A percentile compares a stretch with the other conserved stretches of the same genome.
These are phyloP conservation scores for Psittacula derbiana DNA, from an alignment of 2,797 vertebrate genomes.

Conservation along the genomic window DNA sequence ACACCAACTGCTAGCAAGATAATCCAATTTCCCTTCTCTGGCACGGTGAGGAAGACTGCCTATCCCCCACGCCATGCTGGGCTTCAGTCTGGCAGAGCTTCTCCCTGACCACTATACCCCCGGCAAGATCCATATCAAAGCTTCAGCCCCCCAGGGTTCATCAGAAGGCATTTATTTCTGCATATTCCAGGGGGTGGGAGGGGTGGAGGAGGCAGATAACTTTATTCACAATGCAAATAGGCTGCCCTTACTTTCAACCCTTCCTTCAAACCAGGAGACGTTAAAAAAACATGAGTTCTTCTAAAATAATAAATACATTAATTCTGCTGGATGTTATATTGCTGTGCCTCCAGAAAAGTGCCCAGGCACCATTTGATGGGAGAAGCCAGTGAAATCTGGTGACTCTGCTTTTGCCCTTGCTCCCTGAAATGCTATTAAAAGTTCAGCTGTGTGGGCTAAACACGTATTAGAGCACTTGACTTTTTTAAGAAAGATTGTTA, in stretches of 20 bases:
- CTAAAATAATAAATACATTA: constrained; percentile 65
- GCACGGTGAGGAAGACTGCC: constrained; percentile 26
- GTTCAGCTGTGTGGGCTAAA: not conserved
- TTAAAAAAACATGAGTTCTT: constrained; percentile 72
- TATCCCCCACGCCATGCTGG: constrained; percentile 54
- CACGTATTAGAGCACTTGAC: not conserved
- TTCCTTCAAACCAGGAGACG: constrained; percentile 68
- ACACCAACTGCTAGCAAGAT: constrained; percentile 72
- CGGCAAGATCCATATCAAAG: constrained; percentile 79
- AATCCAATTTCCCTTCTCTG: constrained; percentile 75
- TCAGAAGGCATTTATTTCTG: constrained; percentile 80
- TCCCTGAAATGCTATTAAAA: not conserved
- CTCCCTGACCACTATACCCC: constrained; percentile 15
- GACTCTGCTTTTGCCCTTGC: not conserved
- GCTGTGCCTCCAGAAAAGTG: not conserved
- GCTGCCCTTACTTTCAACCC: constrained; percentile 74
- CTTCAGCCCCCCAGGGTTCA: constrained; percentile 70
- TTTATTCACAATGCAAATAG: constrained; percentile 77
- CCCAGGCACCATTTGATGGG: not conserved
- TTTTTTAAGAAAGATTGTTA: not conserved
- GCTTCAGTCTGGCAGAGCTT: constrained; percentile 64
- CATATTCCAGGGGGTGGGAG: constrained; percentile 59
- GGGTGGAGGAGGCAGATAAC: constrained; percentile 58
- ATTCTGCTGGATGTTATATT: not conserved
- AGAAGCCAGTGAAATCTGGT: not conserved